Conservation (phyloP, 1,140 invertebrate species). For the Drosophila erecta region DNA sequence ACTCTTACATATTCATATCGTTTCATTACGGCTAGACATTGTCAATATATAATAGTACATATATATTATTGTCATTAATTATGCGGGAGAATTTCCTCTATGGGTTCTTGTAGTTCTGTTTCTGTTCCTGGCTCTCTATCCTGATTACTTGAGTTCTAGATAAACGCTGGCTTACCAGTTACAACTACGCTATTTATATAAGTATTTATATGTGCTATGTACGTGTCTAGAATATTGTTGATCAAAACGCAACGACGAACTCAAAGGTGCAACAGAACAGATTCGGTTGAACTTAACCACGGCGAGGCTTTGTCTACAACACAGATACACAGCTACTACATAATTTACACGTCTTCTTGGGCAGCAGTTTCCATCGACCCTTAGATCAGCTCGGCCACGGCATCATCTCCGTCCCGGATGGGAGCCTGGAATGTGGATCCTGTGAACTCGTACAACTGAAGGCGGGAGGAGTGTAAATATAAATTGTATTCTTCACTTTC, state of each 20-base stretch:
- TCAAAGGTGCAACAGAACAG: conserved; percentile 62
- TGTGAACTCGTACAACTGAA: conserved; percentile 85
- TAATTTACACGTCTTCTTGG: conserved; percentile 62
- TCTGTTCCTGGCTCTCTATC: conserved; percentile 26
- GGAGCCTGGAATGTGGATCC: conserved; percentile 90
- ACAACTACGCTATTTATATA: conserved; percentile 63
- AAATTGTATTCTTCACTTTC: not conserved
- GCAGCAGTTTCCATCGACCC: conserved; percentile 15
- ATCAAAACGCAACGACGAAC: conserved; percentile 45
- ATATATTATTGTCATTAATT: conserved; percentile 82
- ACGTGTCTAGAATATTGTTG: conserved; percentile 26
- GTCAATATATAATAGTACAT: conserved; percentile 65
- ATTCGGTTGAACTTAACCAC: conserved; percentile 53
- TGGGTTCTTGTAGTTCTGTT: conserved; percentile 58
- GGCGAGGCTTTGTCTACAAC: conserved; percentile 40
- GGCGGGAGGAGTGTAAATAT: not conserved
- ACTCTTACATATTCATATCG: conserved; percentile 60
- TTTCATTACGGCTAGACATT: conserved; percentile 63
- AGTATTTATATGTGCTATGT: conserved; percentile 49
- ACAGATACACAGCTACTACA: conserved; percentile 56
- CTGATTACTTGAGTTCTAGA: conserved; percentile 48
- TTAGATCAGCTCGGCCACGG: conserved; percentile 90
- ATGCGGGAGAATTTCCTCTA: conserved; percentile 80
- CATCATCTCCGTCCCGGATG: conserved; percentile 88
- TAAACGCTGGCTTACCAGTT: conserved; percentile 68